Conservation (phyloP, 2,797 vertebrate genomes). For the Sebastes kiyomatsui region DNA sequence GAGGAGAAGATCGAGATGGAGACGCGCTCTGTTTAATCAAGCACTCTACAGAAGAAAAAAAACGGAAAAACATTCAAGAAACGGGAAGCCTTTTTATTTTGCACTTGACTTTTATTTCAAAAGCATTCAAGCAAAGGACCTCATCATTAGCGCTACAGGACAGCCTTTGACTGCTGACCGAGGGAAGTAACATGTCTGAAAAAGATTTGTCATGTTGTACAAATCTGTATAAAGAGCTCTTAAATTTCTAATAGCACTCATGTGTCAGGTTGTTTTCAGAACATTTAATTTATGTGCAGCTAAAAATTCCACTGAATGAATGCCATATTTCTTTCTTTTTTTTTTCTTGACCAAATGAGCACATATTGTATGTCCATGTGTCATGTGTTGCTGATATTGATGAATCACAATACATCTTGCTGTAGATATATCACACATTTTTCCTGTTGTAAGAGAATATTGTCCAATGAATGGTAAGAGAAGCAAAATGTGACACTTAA, state of each 20-base stretch:
- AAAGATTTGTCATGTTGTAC: slow-evolving; percentile 71
- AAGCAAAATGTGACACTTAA: slow-evolving; percentile 60
- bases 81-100: slow-evolving; percentile 82
- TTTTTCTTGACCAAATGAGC: slow-evolving; percentile 75
- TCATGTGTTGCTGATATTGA: slow-evolving; percentile 67
- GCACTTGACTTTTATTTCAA: slow-evolving; percentile 84
- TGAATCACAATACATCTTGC: slow-evolving; percentile 66
- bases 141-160: slow-evolving; percentile 61
- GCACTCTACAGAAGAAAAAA: slow-evolving; percentile 33
- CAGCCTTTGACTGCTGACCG: slow-evolving; percentile 65
- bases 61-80: slow-evolving; percentile 40
- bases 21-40: slow-evolving; percentile 89
- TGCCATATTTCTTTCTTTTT: slow-evolving; percentile 66
- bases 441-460: slow-evolving; percentile 59
- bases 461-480: slow-evolving; percentile 62
- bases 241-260: slow-evolving; percentile 74
- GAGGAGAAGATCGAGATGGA: slow-evolving; percentile 98
- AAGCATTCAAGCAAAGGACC: slow-evolving; percentile 84
- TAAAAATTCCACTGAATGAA: slow-evolving; percentile 74
- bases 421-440: slow-evolving; percentile 72
- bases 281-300: slow-evolving; percentile 78
- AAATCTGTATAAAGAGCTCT: slow-evolving; percentile 77
- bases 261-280: slow-evolving; percentile 67
- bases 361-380: slow-evolving; percentile 68
- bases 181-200: slow-evolving; percentile 63